phyloP scores from a whole-genome alignment of 2,888 invertebrate genomes.

The Drosophila vallismaia region DNA sequence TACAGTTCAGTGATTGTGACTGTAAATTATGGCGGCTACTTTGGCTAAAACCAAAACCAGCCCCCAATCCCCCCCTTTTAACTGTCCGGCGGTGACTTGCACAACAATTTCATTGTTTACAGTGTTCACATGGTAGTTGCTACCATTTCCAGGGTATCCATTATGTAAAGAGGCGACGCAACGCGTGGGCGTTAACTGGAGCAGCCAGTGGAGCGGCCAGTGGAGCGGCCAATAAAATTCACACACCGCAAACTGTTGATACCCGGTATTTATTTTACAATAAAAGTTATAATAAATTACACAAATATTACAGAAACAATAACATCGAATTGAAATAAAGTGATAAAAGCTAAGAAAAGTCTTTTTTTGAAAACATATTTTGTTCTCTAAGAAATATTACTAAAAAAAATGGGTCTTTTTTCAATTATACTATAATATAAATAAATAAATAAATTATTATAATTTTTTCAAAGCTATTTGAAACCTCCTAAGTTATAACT shows the following conservation, averaged over 20 bases:
- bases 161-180: slow-evolving; percentile 75
- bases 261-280: neutral
- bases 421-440: too few species aligned
- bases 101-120: slow-evolving; percentile 69
- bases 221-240: neutral
- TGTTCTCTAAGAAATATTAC: too few species aligned
- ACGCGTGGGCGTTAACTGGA: slow-evolving; percentile 73
- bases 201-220: slow-evolving; percentile 62
- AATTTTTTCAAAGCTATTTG: too few species aligned
- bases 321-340: neutral
- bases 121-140: slow-evolving; percentile 55
- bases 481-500: neutral
- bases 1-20: slow-evolving; percentile 10
- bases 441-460: too few species aligned
- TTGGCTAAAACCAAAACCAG: neutral
- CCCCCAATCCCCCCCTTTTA: neutral
- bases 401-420: too few species aligned
- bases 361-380: too few species aligned
- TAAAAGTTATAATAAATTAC: neutral
- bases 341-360: too few species aligned
- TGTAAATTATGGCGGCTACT: slow-evolving; percentile 26
- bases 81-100: slow-evolving; percentile 48
- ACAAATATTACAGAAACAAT: neutral
- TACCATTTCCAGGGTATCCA: slow-evolving; percentile 23
- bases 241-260: neutral